Conservation (phyloP, 1,140 invertebrate genomes). For the Drosophila lini region DNA sequence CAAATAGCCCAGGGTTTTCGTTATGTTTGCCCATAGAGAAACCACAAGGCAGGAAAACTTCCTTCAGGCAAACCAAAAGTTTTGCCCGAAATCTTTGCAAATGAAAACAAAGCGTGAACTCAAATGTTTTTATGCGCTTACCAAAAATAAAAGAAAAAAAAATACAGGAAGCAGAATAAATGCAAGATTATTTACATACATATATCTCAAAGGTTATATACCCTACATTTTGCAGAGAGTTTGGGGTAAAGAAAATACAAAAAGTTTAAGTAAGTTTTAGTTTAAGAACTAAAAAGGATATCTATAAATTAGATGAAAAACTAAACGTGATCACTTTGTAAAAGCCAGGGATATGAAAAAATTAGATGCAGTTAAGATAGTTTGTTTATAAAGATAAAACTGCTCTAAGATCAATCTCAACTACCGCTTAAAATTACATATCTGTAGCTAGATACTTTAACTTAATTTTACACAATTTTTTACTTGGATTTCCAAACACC, state of each 20-base stretch:
- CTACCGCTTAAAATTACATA: not conserved
- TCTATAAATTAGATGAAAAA: too few species aligned
- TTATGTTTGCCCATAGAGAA: conserved; percentile 1
- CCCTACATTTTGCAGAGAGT: not conserved
- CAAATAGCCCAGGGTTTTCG: conserved; percentile 20
- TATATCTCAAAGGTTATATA: not conserved
- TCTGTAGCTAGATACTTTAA: too few species aligned
- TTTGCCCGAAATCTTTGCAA: conserved; percentile 35
- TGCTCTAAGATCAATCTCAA: not conserved
- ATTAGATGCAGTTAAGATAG: too few species aligned
- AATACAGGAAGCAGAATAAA: conserved; percentile 2
- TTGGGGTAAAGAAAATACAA: not conserved
- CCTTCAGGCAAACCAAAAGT: conserved; percentile 19
- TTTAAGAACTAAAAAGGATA: too few species aligned
- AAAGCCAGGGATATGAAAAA: too few species aligned
- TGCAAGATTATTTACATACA: conserved; percentile 3
- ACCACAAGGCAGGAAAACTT: conserved; percentile 28
- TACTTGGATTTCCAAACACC: not conserved
- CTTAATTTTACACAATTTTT: too few species aligned
- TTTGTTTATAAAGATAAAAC: too few species aligned
- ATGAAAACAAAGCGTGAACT: conserved; percentile 40
- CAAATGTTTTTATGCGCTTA: conserved; percentile 59
- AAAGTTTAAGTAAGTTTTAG: not conserved
- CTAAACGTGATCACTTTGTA: too few species aligned
- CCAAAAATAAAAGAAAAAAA: conserved; percentile 9